A percentile compares a stretch with the other conserved stretches of the same genome.
Conservation (phyloP, 2,797 vertebrate species). For the Mormyrops boulengeri region DNA sequence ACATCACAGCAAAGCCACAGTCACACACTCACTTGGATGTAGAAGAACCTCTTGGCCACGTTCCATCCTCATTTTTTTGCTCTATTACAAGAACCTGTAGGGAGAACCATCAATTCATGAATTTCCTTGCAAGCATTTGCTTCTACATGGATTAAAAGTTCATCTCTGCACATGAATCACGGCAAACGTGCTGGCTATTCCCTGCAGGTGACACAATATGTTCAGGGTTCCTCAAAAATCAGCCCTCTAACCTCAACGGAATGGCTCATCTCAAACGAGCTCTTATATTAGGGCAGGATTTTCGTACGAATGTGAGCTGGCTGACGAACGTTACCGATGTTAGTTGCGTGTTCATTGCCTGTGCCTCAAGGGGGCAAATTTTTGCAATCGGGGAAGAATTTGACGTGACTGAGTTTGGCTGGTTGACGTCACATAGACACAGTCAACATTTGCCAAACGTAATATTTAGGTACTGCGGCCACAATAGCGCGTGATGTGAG, state of each 20-base stretch:
- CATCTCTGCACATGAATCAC: background rate
- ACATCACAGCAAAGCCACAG: conserved; percentile 25
- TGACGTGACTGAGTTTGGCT: background rate
- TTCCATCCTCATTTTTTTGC: conserved; percentile 91
- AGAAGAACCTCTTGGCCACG: conserved; percentile 90
- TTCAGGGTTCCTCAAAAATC: conserved; percentile 11
- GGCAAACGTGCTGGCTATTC: background rate
- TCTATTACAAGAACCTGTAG: conserved; percentile 94
- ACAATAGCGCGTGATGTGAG: background rate
- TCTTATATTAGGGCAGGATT: background rate
- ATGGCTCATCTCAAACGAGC: background rate
- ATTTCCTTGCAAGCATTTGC: background rate
- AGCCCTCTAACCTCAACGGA: background rate
- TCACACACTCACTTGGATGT: conserved; percentile 80
- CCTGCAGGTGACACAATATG: background rate
- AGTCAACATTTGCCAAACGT: background rate
- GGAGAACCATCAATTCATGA: conserved; percentile 24
- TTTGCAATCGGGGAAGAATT: background rate
- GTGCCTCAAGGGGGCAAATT: background rate
- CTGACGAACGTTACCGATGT: no score
- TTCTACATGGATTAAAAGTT: background rate
- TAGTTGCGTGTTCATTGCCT: background rate
- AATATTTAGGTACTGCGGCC: background rate
- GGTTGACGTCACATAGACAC: background rate
- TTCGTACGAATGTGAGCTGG: background rate